These are phyloP conservation scores for Smittia sp. DNA, from an alignment of 2,888 invertebrate genomes.

Conservation along the genomic window DNA sequence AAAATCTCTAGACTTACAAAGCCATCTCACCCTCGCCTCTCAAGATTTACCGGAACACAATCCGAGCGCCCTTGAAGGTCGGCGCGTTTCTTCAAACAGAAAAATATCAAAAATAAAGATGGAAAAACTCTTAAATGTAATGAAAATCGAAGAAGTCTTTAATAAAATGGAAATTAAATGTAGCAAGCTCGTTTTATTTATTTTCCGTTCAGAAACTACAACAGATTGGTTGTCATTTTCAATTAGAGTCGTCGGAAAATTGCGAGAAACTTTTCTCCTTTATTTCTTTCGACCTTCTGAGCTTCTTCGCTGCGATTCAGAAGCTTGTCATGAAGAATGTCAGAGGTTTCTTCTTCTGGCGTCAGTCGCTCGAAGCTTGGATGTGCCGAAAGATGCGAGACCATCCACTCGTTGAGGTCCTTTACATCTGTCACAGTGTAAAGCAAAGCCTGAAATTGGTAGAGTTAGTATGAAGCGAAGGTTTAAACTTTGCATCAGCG, in stretches of 20 bases:
- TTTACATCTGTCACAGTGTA: slow-evolving; percentile 98
- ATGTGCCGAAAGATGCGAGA: slow-evolving; percentile 83
- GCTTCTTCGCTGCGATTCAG: slow-evolving; percentile 96
- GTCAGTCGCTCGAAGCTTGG: slow-evolving; percentile 78
- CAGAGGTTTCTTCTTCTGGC: slow-evolving; percentile 73
- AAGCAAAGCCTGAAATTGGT: slow-evolving; percentile 75
- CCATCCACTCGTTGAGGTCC: slow-evolving; percentile 97
- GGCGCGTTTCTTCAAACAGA: too few species aligned
- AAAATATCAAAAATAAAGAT: not conserved
- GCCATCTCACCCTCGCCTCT: too few species aligned
- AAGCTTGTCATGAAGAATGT: slow-evolving; percentile 85
- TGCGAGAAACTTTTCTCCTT: slow-evolving; percentile 90
- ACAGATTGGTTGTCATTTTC: too few species aligned
- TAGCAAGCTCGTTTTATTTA: not conserved
- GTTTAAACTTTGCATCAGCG: not conserved
- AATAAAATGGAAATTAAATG: slow-evolving; percentile 22
- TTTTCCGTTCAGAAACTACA: too few species aligned
- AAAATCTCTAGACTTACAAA: too few species aligned
- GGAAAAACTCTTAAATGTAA: not conserved
- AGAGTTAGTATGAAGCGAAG: slow-evolving; percentile 42
- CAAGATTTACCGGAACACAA: too few species aligned
- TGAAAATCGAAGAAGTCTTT: not conserved
- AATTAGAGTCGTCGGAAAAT: slow-evolving; percentile 62
- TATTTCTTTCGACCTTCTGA: slow-evolving; percentile 93
- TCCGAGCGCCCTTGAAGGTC: too few species aligned